Evolutionary conservation across 2,888 invertebrate genomes (phyloP), one percentile per base, ranked within the genome.

Genomic region (Acanthococcus lagerstroemiae): DNA sequence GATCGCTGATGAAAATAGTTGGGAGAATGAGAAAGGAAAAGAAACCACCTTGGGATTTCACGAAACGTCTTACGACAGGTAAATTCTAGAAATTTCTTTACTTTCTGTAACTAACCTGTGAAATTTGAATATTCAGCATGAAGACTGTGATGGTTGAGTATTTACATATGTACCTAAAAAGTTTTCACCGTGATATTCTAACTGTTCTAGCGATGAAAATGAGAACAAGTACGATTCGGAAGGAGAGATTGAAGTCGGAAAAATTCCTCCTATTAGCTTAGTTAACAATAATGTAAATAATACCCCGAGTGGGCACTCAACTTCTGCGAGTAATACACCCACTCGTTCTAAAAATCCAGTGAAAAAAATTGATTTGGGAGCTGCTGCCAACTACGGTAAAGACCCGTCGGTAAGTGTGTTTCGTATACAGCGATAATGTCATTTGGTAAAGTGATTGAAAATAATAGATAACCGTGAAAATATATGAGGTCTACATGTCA

Each of bases 141-240:
- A n/a, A 37, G 37, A 37, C n/a, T 37, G n/a, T 2, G 37, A 3
- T 2, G n/a, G n/a, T 37, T 37, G 37, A 37, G 12, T 9, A 30
- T 15, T 37, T 37, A 15, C 1, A 15, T 37, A 37, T 37, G 2
- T 2, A 3, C 12, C 22, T 21, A 5, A 52, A n/a, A 48, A 37
- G 37, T 45, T 52, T 37, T 37, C 2, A 37, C 1, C 24, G 21
- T 52, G 22, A 22, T 52, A 30, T 30, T 55, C 60, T 22, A 4
- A 9, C 17, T 21, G 12, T 4, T 3, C 60, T 70, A 78, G 79
- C 67, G 79, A 84, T 72, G 86, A 86, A 69, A 82, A 81, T 7
- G 85, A 85, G 70, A 78, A 63, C 25, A 63, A 81, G 58, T 84
- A 85, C 72, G 85, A 85, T 71, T 85, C 84, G 21, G 86, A 86